A percentile compares a stretch with the other conserved stretches of the same genome.
These are phyloP conservation scores for Gryllus longicercus DNA, from an alignment of 2,888 invertebrate species.

Conservation along the genomic window DNA sequence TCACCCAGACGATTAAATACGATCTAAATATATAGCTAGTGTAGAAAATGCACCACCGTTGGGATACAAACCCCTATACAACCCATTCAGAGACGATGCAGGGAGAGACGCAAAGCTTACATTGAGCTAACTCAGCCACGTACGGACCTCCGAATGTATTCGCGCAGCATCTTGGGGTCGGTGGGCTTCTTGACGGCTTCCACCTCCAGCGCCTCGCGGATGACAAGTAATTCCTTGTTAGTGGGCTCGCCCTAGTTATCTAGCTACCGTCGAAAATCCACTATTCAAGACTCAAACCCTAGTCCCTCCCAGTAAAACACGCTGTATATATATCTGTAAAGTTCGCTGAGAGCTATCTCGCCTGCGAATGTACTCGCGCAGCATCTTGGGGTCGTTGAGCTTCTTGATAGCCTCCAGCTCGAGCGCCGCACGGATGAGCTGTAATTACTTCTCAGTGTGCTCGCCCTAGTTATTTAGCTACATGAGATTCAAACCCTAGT, in stretches of 20 bases:
- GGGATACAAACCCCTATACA: too few species aligned
- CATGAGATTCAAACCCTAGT: too few species aligned
- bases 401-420: neutral
- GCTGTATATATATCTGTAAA: too few species aligned
- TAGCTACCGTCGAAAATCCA: too few species aligned
- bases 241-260: neutral
- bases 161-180: neutral
- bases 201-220: neutral
- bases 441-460: neutral
- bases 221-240: neutral
- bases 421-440: neutral
- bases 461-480: neutral
- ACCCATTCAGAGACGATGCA: too few species aligned
- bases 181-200: neutral
- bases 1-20: neutral
- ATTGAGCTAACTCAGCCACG: neutral
- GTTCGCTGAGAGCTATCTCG: neutral
- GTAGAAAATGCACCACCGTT: too few species aligned
- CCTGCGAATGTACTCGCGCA: neutral
- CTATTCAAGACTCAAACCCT: too few species aligned
- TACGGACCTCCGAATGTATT: neutral
- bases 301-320: too few species aligned
- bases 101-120: too few species aligned
- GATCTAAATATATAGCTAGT: too few species aligned
- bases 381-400: neutral